phyloP scores from a whole-genome alignment of 2,797 vertebrate genomes.

The Sebastes kiyomatsui region DNA sequence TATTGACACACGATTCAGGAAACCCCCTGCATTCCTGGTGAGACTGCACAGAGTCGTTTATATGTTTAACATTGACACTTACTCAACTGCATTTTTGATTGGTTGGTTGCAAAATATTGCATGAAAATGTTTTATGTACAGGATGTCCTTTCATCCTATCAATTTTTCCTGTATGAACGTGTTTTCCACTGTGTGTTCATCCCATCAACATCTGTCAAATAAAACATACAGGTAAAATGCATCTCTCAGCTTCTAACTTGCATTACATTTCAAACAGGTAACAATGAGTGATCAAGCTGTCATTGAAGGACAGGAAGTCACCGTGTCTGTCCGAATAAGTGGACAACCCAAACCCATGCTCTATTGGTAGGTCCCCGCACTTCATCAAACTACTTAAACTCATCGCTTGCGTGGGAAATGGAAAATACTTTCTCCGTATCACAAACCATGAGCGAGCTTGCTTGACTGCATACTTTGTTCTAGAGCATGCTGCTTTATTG shows the following conservation, averaged over 20 bases:
- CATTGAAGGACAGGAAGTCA: constrained; percentile 93
- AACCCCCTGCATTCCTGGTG: constrained; percentile 94
- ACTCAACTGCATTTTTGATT: constrained; percentile 13
- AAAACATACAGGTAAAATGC: constrained; percentile 13
- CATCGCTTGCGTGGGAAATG: neutral
- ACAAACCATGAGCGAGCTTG: neutral
- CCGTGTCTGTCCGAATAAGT: constrained; percentile 88
- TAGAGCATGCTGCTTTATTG: constrained; percentile 22
- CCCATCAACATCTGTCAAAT: constrained; percentile 15
- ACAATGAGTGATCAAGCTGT: constrained; percentile 89
- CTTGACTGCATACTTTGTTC: constrained; percentile 7
- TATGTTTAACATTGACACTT: neutral
- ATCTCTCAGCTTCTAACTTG: constrained; percentile 32
- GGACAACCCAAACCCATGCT: constrained; percentile 97
- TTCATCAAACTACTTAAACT: neutral
- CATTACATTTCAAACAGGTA: constrained; percentile 78
- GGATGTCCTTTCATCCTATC: neutral
- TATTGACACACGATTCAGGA: constrained; percentile 86
- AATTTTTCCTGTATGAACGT: neutral
- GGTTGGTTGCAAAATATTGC: neutral
- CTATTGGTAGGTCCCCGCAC: constrained; percentile 88
- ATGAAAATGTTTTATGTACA: constrained; percentile 6
- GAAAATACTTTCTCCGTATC: neutral
- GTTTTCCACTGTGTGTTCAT: constrained; percentile 9
- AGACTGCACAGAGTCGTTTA: constrained; percentile 41